Conservation (phyloP, 2,797 vertebrate species). For the Rhadinocentrus ornatus region DNA sequence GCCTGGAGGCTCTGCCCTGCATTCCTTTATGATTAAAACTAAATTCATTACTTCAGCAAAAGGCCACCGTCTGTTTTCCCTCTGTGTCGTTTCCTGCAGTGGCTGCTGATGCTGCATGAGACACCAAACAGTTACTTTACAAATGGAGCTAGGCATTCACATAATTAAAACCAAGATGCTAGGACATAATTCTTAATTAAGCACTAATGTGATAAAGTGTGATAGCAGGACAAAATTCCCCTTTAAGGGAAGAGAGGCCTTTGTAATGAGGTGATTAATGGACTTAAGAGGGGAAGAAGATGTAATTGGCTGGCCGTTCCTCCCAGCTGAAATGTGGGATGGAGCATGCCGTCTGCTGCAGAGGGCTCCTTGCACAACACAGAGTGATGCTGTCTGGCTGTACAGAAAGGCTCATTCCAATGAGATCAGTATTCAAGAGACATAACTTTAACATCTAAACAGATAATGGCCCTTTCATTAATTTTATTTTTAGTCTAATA, state of each 20-base stretch:
- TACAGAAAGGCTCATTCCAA: slow-evolving; percentile 16
- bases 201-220: slow-evolving; percentile 89
- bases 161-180: slow-evolving; percentile 90
- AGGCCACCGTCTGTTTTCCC: slow-evolving; percentile 58
- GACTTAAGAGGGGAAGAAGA: slow-evolving; percentile 80
- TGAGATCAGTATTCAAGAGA: slow-evolving; percentile 12
- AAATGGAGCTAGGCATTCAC: slow-evolving; percentile 81
- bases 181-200: slow-evolving; percentile 94
- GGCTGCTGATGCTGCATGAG: slow-evolving; percentile 48
- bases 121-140: slow-evolving; percentile 74
- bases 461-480: slow-evolving; percentile 18
- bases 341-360: slow-evolving; percentile 35
- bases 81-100: slow-evolving; percentile 43
- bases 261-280: slow-evolving; percentile 88
- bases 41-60: slow-evolving; percentile 81
- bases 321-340: slow-evolving; percentile 59
- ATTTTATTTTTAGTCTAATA: slow-evolving; percentile 20
- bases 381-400: slow-evolving; percentile 28
- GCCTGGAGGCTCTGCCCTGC: slow-evolving; percentile 52
- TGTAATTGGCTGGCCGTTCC: slow-evolving; percentile 80
- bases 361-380: slow-evolving; percentile 18
- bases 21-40: slow-evolving; percentile 70
- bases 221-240: slow-evolving; percentile 79
- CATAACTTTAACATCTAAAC: slow-evolving; percentile 21
- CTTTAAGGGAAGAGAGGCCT: slow-evolving; percentile 79